Conservation (phyloP, 2,113 vertebrate genomes). For the Cephalopholis sonnerati region DNA sequence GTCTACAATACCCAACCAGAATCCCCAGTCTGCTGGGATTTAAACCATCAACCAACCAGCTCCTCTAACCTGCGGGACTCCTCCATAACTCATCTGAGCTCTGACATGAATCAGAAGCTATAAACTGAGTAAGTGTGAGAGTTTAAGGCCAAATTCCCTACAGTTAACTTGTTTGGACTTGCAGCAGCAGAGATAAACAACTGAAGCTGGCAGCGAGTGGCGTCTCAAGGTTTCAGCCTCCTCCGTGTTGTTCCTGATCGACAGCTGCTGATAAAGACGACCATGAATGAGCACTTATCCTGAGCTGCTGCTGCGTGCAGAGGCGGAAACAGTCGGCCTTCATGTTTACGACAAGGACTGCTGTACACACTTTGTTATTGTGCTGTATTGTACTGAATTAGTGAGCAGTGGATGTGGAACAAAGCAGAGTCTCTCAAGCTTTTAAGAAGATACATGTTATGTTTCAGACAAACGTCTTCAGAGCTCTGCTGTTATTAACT, state of each 20-base stretch:
- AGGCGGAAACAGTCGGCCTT: neutral
- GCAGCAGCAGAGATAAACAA: slow-evolving; percentile 4
- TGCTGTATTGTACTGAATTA: neutral
- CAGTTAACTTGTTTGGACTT: slow-evolving; percentile 8
- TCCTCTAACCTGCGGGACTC: neutral
- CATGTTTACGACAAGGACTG: neutral
- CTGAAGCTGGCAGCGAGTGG: neutral
- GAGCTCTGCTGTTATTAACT: too few species aligned
- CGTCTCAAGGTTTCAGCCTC: neutral
- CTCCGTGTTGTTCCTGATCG: neutral
- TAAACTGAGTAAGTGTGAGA: neutral
- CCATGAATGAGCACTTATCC: neutral
- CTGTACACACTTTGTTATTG: neutral
- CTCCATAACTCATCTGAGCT: neutral
- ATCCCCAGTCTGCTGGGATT: too few species aligned
- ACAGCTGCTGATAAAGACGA: neutral
- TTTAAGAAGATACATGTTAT: neutral
- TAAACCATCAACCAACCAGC: too few species aligned
- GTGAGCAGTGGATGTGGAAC: neutral
- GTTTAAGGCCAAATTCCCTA: neutral
- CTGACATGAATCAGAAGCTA: neutral
- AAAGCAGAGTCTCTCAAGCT: neutral
- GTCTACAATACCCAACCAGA: too few species aligned
- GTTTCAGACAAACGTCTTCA: neutral
- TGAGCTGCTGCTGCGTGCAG: neutral